These are phyloP conservation scores for Drosophila truncata DNA, from an alignment of 1,140 invertebrate genomes.

Conservation along the genomic window DNA sequence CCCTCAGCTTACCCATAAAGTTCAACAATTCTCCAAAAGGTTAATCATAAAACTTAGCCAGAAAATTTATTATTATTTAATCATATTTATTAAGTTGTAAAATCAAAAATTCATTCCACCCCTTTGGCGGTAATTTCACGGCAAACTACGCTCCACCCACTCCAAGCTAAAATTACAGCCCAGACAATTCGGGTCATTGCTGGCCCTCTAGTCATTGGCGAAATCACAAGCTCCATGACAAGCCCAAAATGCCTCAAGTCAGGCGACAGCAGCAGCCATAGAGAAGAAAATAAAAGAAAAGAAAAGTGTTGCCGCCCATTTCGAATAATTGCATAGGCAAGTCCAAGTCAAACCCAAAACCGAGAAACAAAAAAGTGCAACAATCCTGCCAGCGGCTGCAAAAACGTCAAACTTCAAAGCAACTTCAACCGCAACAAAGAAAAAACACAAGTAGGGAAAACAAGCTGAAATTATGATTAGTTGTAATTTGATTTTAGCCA, in stretches of 20 bases:
- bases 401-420: slow-evolving; percentile 52
- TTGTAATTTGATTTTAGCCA: slow-evolving; percentile 71
- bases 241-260: slow-evolving; percentile 40
- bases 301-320: slow-evolving; percentile 58
- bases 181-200: slow-evolving; percentile 29
- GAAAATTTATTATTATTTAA: slow-evolving; percentile 14
- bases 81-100: slow-evolving; percentile 33
- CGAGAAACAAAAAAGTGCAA: slow-evolving; percentile 30
- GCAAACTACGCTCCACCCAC: slow-evolving; percentile 10
- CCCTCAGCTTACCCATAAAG: background rate
- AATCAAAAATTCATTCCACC: background rate
- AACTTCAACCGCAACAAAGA: slow-evolving; percentile 42
- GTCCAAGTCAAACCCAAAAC: slow-evolving; percentile 17
- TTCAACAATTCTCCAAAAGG: background rate
- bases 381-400: slow-evolving; percentile 30
- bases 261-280: slow-evolving; percentile 21
- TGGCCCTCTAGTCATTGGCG: slow-evolving; percentile 27
- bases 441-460: slow-evolving; percentile 28
- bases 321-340: slow-evolving; percentile 62
- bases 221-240: slow-evolving; percentile 39
- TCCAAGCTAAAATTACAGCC: slow-evolving; percentile 8
- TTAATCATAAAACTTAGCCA: background rate
- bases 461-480: slow-evolving; percentile 64
- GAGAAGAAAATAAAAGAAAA: slow-evolving; percentile 13
- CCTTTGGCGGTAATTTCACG: slow-evolving; percentile 16